A percentile compares a stretch with the other conserved stretches of the same genome.
Evolutionary conservation across 2,888 invertebrate species (phyloP).

Genomic region (Seira sanloemensis): DNA sequence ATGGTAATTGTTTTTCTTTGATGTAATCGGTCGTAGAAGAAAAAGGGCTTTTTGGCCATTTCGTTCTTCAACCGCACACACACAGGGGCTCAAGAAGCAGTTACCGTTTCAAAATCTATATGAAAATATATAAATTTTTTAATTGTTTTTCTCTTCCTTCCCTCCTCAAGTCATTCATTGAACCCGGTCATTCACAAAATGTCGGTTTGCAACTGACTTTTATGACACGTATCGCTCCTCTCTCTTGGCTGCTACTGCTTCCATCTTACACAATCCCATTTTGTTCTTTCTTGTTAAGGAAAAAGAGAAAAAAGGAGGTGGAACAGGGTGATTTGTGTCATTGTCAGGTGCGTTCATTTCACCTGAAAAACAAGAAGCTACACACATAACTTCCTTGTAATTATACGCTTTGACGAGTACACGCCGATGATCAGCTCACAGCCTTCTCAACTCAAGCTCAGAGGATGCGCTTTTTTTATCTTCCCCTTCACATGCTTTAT

Average conservation of each 20-base stretch:
- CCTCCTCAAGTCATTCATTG: constrained; percentile 49
- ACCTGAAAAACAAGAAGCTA: constrained; percentile 44
- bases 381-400: constrained; percentile 40
- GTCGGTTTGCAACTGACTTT: constrained; percentile 42
- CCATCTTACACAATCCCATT: background rate
- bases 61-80: too few species aligned
- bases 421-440: constrained; percentile 39
- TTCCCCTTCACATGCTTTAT: background rate
- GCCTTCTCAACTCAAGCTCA: background rate
- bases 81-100: background rate
- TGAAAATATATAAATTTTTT: too few species aligned
- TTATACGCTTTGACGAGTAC: constrained; percentile 44
- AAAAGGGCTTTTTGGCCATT: too few species aligned
- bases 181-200: background rate
- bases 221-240: constrained; percentile 39
- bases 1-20: constrained; percentile 45
- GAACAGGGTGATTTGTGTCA: constrained; percentile 62
- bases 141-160: constrained; percentile 46
- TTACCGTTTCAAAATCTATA: constrained; percentile 27
- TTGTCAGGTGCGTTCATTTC: constrained; percentile 58
- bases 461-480: background rate
- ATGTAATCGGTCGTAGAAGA: too few species aligned
- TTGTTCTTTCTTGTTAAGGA: constrained; percentile 27
- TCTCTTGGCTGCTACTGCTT: constrained; percentile 21
- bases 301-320: background rate